A percentile compares a stretch with the other conserved stretches of the same genome.
Conservation (phyloP, 2,113 vertebrate genomes). For the Paramisgurnus dabryanus region DNA sequence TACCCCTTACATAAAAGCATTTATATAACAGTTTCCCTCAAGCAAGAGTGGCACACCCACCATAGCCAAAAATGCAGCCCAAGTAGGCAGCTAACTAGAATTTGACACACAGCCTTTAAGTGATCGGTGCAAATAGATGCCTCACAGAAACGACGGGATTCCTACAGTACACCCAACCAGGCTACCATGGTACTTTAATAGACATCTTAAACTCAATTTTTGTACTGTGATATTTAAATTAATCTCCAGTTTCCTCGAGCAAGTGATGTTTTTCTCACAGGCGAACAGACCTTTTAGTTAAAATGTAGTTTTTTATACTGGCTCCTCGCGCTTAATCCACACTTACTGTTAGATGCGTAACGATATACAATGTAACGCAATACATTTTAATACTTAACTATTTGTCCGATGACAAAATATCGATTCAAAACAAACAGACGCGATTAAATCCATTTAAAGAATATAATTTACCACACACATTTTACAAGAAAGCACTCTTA, state of each 20-base stretch:
- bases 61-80: constrained; percentile 1
- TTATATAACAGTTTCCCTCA: background rate
- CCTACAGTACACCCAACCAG: background rate
- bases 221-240: no score
- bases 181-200: background rate
- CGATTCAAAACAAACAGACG: no score
- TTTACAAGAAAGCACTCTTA: constrained; percentile 61
- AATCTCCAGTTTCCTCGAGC: no score
- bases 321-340: no score
- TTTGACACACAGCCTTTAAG: background rate
- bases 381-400: background rate
- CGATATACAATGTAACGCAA: no score
- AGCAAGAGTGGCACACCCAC: background rate
- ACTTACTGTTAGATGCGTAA: no score
- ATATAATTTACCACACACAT: background rate
- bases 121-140: background rate
- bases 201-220: no score
- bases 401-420: background rate
- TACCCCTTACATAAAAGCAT: background rate
- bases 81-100: background rate
- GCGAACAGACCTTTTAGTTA: no score
- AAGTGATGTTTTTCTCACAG: no score
- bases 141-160: background rate
- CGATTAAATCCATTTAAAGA: background rate
- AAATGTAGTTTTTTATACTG: no score